Percentiles rank a stretch among this genome's conserved stretches.
phyloP scores from a whole-genome alignment of 2,113 vertebrate genomes.

The Nerophis ophidion region DNA sequence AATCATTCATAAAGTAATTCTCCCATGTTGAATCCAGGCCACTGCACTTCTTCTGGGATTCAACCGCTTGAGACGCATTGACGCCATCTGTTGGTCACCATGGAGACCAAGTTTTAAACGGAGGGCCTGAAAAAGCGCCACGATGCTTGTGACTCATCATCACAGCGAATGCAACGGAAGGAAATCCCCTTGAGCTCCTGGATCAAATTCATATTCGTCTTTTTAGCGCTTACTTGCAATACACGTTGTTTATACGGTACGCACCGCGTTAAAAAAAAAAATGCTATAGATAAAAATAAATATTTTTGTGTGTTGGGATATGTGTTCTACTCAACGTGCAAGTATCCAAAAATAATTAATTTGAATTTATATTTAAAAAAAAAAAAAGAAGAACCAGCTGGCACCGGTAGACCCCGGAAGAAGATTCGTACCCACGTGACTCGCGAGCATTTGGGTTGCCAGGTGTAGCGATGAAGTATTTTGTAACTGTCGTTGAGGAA shows the following conservation, averaged over 20 bases:
- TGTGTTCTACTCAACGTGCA: background rate
- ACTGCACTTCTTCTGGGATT: too few species aligned
- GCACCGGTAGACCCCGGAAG: slow-evolving; percentile 47
- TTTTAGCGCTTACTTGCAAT: too few species aligned
- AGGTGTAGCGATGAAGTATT: slow-evolving; percentile 16
- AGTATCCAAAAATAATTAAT: background rate
- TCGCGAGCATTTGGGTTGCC: slow-evolving; percentile 51
- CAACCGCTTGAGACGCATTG: background rate
- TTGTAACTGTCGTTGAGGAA: too few species aligned
- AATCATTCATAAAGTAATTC: too few species aligned
- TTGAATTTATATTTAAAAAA: background rate
- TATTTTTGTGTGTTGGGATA: background rate
- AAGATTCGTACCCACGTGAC: slow-evolving; percentile 46
- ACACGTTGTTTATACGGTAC: too few species aligned
- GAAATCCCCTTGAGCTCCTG: too few species aligned
- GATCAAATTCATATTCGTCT: too few species aligned
- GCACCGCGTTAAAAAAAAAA: too few species aligned
- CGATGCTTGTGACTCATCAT: slow-evolving; percentile 1
- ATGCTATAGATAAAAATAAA: too few species aligned
- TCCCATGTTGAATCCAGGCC: too few species aligned
- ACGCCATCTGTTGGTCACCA: background rate
- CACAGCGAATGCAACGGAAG: too few species aligned
- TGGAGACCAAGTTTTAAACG: background rate
- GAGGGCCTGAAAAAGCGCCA: background rate
- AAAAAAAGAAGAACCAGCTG: background rate